These are phyloP conservation scores for Tolypeutes matacus DNA, from an alignment of 2,797 vertebrate species.

Conservation along the genomic window DNA sequence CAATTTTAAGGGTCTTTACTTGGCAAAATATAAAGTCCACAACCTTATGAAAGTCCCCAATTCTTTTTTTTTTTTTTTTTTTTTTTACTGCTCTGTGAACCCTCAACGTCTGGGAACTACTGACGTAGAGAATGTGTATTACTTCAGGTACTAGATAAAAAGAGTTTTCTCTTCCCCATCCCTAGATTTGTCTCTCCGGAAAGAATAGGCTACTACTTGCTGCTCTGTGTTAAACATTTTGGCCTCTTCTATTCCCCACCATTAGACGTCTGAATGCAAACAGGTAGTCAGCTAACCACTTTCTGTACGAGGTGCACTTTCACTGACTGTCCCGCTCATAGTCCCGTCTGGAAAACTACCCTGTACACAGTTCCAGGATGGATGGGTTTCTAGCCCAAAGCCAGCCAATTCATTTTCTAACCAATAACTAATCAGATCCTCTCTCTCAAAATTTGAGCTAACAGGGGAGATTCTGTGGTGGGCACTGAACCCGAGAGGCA, in stretches of 20 bases:
- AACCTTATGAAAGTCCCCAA: neutral
- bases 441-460: neutral
- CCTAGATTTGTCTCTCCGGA: neutral
- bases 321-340: neutral
- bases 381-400: neutral
- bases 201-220: neutral
- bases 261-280: neutral
- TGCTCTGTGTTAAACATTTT: neutral
- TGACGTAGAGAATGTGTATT: neutral
- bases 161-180: neutral
- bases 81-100: neutral
- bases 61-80: neutral
- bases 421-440: neutral
- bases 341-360: conserved; percentile 24
- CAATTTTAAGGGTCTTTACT: neutral
- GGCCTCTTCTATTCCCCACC: neutral
- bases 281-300: neutral
- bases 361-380: neutral
- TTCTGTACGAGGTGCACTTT: neutral
- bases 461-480: neutral
- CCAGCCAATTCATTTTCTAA: neutral
- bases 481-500: neutral
- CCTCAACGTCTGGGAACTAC: neutral
- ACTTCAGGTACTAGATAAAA: neutral
- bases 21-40: neutral